Evolutionary conservation across 2,797 vertebrate species (phyloP).

Genomic region (Adrianichthys oophorus): DNA sequence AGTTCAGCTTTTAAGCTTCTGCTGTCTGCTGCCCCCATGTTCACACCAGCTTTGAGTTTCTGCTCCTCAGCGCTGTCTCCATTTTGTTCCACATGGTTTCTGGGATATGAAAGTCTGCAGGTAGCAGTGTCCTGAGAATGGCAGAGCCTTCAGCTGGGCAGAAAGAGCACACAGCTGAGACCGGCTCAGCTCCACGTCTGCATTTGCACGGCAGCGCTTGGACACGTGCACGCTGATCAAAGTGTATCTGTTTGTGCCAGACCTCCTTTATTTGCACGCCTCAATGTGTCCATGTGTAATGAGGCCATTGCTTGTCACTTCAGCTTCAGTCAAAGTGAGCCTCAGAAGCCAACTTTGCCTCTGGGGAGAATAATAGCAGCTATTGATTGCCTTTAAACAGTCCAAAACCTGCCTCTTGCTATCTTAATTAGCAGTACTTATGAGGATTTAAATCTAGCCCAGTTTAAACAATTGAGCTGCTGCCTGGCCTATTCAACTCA

Average conservation of each 20-base stretch:
- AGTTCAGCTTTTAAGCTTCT: too few species aligned
- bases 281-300: slow-evolving; percentile 54
- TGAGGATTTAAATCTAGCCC: slow-evolving; percentile 70
- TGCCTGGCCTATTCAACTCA: slow-evolving; percentile 65
- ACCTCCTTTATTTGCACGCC: slow-evolving; percentile 48
- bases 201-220: slow-evolving; percentile 5
- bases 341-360: slow-evolving; percentile 65
- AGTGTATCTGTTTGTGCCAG: slow-evolving; percentile 44
- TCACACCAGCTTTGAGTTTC: too few species aligned
- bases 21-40: too few species aligned
- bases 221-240: slow-evolving; percentile 7
- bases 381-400: slow-evolving; percentile 76
- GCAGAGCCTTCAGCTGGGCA: not conserved
- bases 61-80: too few species aligned
- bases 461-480: slow-evolving; percentile 70
- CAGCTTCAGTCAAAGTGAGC: slow-evolving; percentile 61
- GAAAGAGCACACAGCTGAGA: slow-evolving; percentile 20
- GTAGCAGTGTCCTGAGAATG: too few species aligned
- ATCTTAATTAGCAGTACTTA: slow-evolving; percentile 79
- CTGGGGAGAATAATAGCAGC: slow-evolving; percentile 65
- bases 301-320: slow-evolving; percentile 68
- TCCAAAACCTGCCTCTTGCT: slow-evolving; percentile 69
- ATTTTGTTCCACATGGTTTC: too few species aligned
- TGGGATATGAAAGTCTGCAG: not conserved
- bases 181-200: slow-evolving; percentile 17